Percentiles rank a stretch among this genome's conserved stretches.
phyloP scores from a whole-genome alignment of 2,888 invertebrate genomes.

The Lasioglossum figueresi region DNA sequence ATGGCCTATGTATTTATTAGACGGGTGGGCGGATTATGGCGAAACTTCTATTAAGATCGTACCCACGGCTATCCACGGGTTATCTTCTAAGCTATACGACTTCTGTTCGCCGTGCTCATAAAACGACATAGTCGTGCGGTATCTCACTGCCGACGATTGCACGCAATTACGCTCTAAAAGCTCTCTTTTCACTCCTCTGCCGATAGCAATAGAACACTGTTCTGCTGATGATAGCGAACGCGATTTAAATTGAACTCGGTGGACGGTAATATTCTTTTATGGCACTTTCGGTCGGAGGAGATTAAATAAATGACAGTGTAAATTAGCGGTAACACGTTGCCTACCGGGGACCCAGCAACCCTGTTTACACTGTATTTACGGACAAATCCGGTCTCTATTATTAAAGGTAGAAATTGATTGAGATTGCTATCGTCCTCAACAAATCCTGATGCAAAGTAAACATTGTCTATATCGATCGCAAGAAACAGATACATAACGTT shows the following conservation, averaged over 20 bases:
- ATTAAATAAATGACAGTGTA: not conserved
- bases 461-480: not conserved
- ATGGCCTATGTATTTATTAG: constrained; percentile 5
- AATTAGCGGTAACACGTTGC: not conserved
- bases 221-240: not conserved
- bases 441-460: too few relatives aligned
- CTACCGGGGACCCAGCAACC: not conserved
- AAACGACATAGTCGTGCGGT: not conserved
- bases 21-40: not conserved
- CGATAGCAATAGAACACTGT: not conserved
- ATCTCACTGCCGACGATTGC: not conserved
- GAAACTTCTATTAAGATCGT: constrained; percentile 2
- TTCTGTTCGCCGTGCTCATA: not conserved
- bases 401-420: not conserved
- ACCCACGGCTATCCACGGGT: not conserved
- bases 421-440: not conserved
- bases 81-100: not conserved
- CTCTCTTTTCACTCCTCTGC: not conserved
- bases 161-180: not conserved
- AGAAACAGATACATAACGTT: not conserved
- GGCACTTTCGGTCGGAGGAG: not conserved
- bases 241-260: not conserved
- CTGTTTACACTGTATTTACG: not conserved
- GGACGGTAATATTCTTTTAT: constrained; percentile 5
- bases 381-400: not conserved